Base-by-base conservation (phyloP, 2,888 invertebrate genomes). In the Philhelius pedissequus region DNA sequence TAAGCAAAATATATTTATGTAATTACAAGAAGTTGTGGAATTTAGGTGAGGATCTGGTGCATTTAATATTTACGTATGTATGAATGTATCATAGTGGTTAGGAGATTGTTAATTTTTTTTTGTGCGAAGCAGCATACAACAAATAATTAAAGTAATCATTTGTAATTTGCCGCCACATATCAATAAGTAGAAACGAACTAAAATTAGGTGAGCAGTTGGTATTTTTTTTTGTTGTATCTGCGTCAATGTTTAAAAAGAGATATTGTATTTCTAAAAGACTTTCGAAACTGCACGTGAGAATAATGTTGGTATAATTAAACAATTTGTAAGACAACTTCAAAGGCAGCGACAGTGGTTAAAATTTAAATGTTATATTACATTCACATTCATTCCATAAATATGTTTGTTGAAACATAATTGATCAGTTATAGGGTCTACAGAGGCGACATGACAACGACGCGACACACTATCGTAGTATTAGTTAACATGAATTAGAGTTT, bases 131-230 rank as follows among this genome's bases (percentile, higher is more conserved):
- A 38, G 56, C 27, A n/a, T 25, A 22, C 50, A 64, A 54, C n/a
- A 15, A 35, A 32, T 52, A 78, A 83, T 83, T 78, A 83, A 83
- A 40, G 77, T 77, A 82, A 75, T 69, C 74, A 82, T 83, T 83
- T 79, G 74, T 66, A 66, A 70, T 83, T 79, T 83, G 78, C 78
- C 74, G 74, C 78, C 64, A 83, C 78, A 58, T 66, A 70, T 74
- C 56, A 56, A 81, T 70, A 50, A 52, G 20, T 9, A 66, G 32
- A 45, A 66, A 75, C 25, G 15, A 48, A n/a, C 13, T 32, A 15
- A 71, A 58, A 40, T 27, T 66, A 58, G 66, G 64, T 64, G 52
- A 74, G 64, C 25, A 54, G 50, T 62, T 60, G 60, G 62, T 62
- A 6, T 32, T 25, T 32, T n/a, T 25, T 20, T 50, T 50, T 13